Evolutionary conservation across 2,797 vertebrate species (phyloP).

Genomic region (Sebastes minor): DNA sequence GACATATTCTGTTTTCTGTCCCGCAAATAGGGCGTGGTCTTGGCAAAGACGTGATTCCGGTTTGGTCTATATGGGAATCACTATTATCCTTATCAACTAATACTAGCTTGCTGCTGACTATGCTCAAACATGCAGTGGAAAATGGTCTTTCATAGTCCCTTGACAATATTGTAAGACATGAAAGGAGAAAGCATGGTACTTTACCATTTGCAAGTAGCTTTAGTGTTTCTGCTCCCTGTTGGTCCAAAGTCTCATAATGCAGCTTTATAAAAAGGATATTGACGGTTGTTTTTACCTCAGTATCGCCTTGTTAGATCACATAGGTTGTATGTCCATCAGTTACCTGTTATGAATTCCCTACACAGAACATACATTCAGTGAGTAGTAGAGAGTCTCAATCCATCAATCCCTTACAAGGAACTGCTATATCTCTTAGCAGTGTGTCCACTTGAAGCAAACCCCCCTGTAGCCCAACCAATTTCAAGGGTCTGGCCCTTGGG

Average conservation of each 20-base stretch:
- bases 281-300: background rate
- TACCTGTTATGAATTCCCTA: constrained; percentile 9
- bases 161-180: background rate
- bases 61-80: background rate
- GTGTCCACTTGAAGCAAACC: constrained; percentile 18
- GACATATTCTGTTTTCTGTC: no score
- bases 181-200: background rate
- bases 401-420: constrained; percentile 2
- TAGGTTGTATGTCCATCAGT: background rate
- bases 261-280: background rate
- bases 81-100: background rate
- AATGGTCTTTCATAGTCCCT: background rate
- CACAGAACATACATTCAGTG: constrained; percentile 23
- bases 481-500: constrained; percentile 25
- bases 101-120: background rate
- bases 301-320: background rate
- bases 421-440: constrained; percentile 15
- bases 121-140: background rate
- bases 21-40: no score
- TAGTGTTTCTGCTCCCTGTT: background rate
- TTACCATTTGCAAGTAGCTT: background rate
- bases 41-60: no score
- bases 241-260: background rate
- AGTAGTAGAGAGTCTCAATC: constrained; percentile 13
- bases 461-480: constrained; percentile 29